Percentiles rank a stretch among this genome's conserved stretches.
These are phyloP conservation scores for Tetraneura akinire DNA, from an alignment of 1,140 invertebrate species.

Conservation along the genomic window DNA sequence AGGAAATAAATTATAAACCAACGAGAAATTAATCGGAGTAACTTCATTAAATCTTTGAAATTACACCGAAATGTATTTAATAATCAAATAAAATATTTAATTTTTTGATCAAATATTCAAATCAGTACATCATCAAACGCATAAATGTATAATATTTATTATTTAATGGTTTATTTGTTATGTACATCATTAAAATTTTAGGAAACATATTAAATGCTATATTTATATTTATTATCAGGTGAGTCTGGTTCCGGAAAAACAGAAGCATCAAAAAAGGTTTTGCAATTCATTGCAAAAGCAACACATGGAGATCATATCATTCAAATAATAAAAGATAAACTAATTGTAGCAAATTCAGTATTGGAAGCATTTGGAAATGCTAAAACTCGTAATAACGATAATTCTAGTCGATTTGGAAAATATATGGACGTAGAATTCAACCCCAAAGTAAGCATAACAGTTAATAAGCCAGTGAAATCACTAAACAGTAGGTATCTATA, in stretches of 20 bases:
- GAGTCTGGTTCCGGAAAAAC: constrained; percentile 82
- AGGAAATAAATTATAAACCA: too few species aligned
- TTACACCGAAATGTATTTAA: too few species aligned
- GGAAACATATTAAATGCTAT: too few species aligned
- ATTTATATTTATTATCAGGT: constrained; percentile 69
- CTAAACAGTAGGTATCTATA: too few species aligned
- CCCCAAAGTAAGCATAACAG: background rate
- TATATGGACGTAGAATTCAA: constrained; percentile 38
- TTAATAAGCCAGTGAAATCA: too few species aligned
- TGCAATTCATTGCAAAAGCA: constrained; percentile 72
- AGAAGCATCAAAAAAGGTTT: constrained; percentile 76
- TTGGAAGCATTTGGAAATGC: constrained; percentile 77
- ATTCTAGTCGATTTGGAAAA: constrained; percentile 80
- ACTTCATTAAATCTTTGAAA: too few species aligned
- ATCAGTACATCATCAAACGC: too few species aligned
- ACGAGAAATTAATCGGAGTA: too few species aligned
- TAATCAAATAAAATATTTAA: too few species aligned
- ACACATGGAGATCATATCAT: background rate
- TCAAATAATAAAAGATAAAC: constrained; percentile 38
- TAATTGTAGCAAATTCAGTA: constrained; percentile 36
- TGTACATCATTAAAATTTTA: background rate
- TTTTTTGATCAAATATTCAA: too few species aligned
- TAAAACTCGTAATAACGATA: constrained; percentile 81
- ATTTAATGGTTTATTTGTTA: background rate
- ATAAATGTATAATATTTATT: too few species aligned